Conservation (phyloP, 2,113 vertebrate genomes). For the Edolisoma coerulescens region DNA sequence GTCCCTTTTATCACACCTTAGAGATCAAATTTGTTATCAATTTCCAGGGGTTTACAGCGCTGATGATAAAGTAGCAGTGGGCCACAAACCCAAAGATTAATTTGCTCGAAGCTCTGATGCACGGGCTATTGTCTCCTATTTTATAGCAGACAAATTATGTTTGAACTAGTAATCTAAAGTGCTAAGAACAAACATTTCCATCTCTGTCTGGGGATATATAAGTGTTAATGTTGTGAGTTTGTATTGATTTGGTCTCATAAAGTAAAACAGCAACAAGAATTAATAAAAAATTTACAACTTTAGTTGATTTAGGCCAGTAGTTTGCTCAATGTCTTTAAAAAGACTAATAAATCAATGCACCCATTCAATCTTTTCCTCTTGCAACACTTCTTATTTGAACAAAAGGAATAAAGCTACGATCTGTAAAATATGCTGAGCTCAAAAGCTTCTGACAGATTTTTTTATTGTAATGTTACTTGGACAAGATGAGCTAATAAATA, state of each 20-base stretch:
- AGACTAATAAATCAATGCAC: slow-evolving; percentile 71
- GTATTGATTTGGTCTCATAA: slow-evolving; percentile 71
- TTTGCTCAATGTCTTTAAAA: slow-evolving; percentile 70
- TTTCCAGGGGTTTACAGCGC: neutral
- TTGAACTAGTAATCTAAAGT: slow-evolving; percentile 44
- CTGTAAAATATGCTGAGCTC: slow-evolving; percentile 64
- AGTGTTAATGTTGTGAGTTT: slow-evolving; percentile 56
- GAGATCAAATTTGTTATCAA: slow-evolving; percentile 45
- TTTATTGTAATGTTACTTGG: slow-evolving; percentile 55
- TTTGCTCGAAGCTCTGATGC: slow-evolving; percentile 4
- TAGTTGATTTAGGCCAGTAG: slow-evolving; percentile 64
- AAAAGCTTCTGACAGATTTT: slow-evolving; percentile 66
- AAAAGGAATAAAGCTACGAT: slow-evolving; percentile 64
- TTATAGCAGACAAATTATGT: slow-evolving; percentile 45
- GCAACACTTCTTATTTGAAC: slow-evolving; percentile 67
- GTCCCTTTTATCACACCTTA: neutral
- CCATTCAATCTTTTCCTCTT: slow-evolving; percentile 57
- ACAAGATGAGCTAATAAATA: slow-evolving; percentile 68
- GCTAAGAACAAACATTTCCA: slow-evolving; percentile 54
- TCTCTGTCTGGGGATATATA: slow-evolving; percentile 50
- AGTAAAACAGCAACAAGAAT: slow-evolving; percentile 71
- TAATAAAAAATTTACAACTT: slow-evolving; percentile 75
- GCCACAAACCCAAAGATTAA: slow-evolving; percentile 46
- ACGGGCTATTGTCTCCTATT: slow-evolving; percentile 19
- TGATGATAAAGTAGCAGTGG: slow-evolving; percentile 34